phyloP scores from a whole-genome alignment of 2,797 vertebrate species.

The Thalassophryne amazonica region DNA sequence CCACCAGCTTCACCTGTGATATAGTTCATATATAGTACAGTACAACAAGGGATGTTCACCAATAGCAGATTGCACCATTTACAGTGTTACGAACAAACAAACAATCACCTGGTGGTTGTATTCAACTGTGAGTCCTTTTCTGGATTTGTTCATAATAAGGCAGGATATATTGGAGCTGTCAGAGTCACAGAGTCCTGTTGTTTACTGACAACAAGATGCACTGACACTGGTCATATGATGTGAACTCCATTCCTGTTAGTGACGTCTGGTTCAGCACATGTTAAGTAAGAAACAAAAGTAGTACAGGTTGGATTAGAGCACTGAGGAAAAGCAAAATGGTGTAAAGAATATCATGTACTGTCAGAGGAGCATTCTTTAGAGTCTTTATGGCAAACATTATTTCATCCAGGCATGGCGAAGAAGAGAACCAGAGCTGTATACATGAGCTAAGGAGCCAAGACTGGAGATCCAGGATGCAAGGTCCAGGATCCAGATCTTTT shows the following conservation, averaged over 20 bases:
- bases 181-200: constrained; percentile 14
- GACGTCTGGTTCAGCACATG: constrained; percentile 53
- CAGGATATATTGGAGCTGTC: constrained; percentile 63
- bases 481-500: constrained; percentile 26
- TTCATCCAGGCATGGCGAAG: constrained; percentile 50
- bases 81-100: constrained; percentile 75
- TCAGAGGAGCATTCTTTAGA: constrained; percentile 30
- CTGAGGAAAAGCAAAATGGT: constrained; percentile 28
- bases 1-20: constrained; percentile 12
- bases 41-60: constrained; percentile 61
- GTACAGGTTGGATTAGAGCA: constrained; percentile 35
- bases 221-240: constrained; percentile 36
- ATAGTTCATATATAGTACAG: constrained; percentile 60
- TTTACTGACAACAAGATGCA: constrained; percentile 26
- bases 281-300: constrained; percentile 43
- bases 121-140: constrained; percentile 39
- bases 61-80: constrained; percentile 72
- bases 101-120: constrained; percentile 51
- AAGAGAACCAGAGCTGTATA: constrained; percentile 45
- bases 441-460: constrained; percentile 28
- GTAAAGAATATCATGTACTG: background rate
- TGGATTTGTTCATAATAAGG: constrained; percentile 67
- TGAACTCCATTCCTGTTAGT: constrained; percentile 33
- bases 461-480: constrained; percentile 15
- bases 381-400: constrained; percentile 37